Evolutionary conservation across 1,140 invertebrate genomes (phyloP).

Genomic region (Oppia nitens): DNA sequence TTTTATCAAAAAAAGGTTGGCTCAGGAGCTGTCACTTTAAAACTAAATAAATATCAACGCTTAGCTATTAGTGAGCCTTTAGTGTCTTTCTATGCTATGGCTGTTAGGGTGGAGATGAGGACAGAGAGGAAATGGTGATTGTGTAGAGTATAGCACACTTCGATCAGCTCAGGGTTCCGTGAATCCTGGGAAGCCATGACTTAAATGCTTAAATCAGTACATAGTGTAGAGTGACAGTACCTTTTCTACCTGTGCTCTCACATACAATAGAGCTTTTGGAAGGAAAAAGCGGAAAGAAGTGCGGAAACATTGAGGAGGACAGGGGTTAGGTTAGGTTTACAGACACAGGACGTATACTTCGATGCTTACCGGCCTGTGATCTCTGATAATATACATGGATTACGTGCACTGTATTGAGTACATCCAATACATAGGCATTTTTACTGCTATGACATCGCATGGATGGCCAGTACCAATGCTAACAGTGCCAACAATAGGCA

Average conservation of each 20-base stretch:
- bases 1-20: not conserved
- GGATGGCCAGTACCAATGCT: not conserved
- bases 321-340: not conserved
- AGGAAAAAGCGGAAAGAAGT: not conserved
- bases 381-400: not conserved
- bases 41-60: not conserved
- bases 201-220: not conserved
- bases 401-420: too few relatives aligned
- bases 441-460: not conserved
- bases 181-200: not conserved
- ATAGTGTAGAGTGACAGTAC: not conserved
- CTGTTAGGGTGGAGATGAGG: not conserved
- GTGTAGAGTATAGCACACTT: not conserved
- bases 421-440: too few relatives aligned
- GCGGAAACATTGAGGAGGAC: not conserved
- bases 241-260: not conserved
- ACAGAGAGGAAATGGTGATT: not conserved
- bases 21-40: not conserved
- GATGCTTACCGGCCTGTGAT: not conserved
- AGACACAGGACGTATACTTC: not conserved
- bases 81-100: not conserved
- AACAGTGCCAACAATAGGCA: not conserved
- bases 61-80: not conserved
- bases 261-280: not conserved
- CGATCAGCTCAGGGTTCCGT: not conserved